Evolutionary conservation across 2,888 invertebrate species (phyloP).

Genomic region (Aphidoletes aphidimyza): DNA sequence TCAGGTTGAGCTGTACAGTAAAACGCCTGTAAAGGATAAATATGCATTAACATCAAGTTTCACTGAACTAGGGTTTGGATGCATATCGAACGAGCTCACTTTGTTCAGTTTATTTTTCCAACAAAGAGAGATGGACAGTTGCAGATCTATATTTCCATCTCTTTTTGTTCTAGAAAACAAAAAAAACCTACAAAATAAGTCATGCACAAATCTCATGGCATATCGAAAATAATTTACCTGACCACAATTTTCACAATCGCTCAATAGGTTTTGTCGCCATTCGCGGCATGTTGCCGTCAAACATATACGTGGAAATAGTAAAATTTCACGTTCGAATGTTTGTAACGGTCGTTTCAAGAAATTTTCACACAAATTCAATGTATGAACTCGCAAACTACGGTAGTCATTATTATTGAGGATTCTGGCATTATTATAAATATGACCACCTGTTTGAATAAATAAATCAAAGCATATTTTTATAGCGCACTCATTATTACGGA

Average conservation of each 20-base stretch:
- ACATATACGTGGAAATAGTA: conserved; percentile 76
- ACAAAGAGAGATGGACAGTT: too few relatives aligned
- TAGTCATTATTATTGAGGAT: conserved; percentile 71
- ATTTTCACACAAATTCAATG: conserved; percentile 72
- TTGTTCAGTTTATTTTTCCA: too few relatives aligned
- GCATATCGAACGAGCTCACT: too few relatives aligned
- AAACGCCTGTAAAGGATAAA: conserved; percentile 66
- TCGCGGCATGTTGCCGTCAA: conserved; percentile 69
- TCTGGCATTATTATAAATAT: conserved; percentile 68
- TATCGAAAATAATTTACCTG: conserved; percentile 65
- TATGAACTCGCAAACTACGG: conserved; percentile 72
- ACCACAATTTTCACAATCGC: conserved; percentile 71
- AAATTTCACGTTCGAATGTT: conserved; percentile 76
- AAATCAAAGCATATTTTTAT: too few relatives aligned
- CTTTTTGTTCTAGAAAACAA: too few relatives aligned
- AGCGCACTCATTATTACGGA: neutral
- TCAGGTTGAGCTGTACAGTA: conserved; percentile 68
- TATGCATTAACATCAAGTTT: too few relatives aligned
- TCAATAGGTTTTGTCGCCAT: conserved; percentile 67
- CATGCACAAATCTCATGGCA: conserved; percentile 43
- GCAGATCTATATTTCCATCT: too few relatives aligned
- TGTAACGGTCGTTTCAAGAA: conserved; percentile 70
- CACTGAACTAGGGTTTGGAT: too few relatives aligned
- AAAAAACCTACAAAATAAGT: neutral
- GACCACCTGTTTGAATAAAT: conserved; percentile 66